phyloP scores from a whole-genome alignment of 2,888 invertebrate species.

The Tortrix viridana region DNA sequence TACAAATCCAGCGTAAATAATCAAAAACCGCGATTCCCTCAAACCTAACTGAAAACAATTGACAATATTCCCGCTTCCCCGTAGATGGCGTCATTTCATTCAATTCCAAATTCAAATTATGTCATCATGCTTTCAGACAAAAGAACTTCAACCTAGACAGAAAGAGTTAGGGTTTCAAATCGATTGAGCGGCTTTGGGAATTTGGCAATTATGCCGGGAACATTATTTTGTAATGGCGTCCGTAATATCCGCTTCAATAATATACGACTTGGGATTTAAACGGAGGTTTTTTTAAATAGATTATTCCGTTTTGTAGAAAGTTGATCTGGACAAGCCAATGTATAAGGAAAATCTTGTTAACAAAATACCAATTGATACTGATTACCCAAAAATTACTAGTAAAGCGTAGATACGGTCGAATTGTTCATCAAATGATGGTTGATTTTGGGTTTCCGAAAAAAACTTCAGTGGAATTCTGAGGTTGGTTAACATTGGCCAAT shows the following conservation, averaged over 20 bases:
- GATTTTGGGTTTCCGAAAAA: too few species aligned
- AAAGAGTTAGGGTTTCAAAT: neutral
- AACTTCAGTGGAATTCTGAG: too few species aligned
- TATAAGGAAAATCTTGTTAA: neutral
- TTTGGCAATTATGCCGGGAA: slow-evolving; percentile 36
- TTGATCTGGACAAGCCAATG: neutral
- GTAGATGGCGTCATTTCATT: slow-evolving; percentile 47
- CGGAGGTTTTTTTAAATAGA: slow-evolving; percentile 28
- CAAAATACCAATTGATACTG: too few species aligned
- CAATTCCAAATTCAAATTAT: slow-evolving; percentile 45
- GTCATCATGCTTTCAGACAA: slow-evolving; percentile 13
- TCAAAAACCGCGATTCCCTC: slow-evolving; percentile 14
- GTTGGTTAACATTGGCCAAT: too few species aligned
- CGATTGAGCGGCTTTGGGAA: neutral
- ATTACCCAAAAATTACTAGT: too few species aligned
- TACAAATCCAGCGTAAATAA: slow-evolving; percentile 33
- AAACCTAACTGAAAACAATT: slow-evolving; percentile 42
- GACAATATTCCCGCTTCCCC: slow-evolving; percentile 43
- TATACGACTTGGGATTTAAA: slow-evolving; percentile 33
- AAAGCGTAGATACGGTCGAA: too few species aligned
- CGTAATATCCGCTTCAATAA: slow-evolving; percentile 38
- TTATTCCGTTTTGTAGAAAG: slow-evolving; percentile 21
- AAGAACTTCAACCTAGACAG: slow-evolving; percentile 8
- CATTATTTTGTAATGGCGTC: slow-evolving; percentile 43
- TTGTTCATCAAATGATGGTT: too few species aligned